These are phyloP conservation scores for Micromesistius poutassou DNA, from an alignment of 2,797 vertebrate genomes.

Conservation along the genomic window DNA sequence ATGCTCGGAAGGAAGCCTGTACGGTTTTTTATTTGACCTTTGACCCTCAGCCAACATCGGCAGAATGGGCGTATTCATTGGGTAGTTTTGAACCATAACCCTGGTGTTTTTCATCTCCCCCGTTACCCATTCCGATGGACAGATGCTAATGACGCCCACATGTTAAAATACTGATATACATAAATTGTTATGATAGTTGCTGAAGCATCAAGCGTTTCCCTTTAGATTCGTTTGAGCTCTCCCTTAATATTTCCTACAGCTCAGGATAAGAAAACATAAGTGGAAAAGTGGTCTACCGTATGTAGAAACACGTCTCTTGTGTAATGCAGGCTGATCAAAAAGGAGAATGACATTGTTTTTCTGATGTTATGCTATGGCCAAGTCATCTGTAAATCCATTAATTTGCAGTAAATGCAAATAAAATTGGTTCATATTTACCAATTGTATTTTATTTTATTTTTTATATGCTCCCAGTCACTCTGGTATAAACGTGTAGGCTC, in stretches of 20 bases:
- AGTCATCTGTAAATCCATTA: background rate
- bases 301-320: background rate
- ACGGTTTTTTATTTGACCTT: constrained; percentile 46
- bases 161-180: background rate
- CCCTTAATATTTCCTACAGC: background rate
- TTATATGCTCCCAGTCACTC: background rate
- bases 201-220: background rate
- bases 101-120: constrained; percentile 45
- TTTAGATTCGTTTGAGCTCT: background rate
- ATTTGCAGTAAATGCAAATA: background rate
- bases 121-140: constrained; percentile 10
- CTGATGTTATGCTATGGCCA: background rate
- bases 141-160: background rate
- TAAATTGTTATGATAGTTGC: background rate
- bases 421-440: background rate
- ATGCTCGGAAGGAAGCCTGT: constrained; percentile 18
- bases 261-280: background rate
- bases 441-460: background rate
- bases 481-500: background rate
- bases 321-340: background rate
- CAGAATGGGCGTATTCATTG: constrained; percentile 51
- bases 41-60: constrained; percentile 42
- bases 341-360: background rate
- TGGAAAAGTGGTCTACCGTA: background rate
- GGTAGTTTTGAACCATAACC: constrained; percentile 19